Evolutionary conservation across 2,113 vertebrate genomes (phyloP), one percentile per base, ranked within the genome.

Genomic region (Atlantisia rogersi): DNA sequence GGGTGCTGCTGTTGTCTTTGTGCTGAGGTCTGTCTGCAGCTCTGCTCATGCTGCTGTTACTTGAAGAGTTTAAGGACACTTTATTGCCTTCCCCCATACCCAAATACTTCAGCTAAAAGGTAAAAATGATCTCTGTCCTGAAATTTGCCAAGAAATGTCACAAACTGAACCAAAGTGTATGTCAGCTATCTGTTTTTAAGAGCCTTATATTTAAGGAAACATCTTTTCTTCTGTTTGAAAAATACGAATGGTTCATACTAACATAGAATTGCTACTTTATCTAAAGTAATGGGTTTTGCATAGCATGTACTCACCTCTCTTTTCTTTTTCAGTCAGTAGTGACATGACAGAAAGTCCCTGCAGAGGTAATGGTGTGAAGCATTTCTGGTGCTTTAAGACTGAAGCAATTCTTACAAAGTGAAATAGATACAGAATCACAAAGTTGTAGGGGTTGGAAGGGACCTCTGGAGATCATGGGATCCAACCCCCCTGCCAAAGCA

Each of bases 281-380:
- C 4, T 32, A 1, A 39, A 90, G 16, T 1, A 19, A 46, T 1
- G 31, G 46, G 12, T 8, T 87, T 52, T 82, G 56, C 80, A 15
- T 52, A 40, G 37, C 44, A 18, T 0, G 0, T 21, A 20, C 53
- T 44, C 42, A 5, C n/a, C 31, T 52, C 55, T 56, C n/a, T 58
- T 55, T 56, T 10, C 40, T n/a, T 55, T n/a, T 24, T 18, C 70
- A 64, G 46, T 28, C 60, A 37, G 46, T 16, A 75, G 31, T 44
- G 76, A 29, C 32, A 10, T 17, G 50, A 53, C 67, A n/a, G 14
- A 44, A 40, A 12, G 14, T 16, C 21, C 44, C 75, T 25, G 37
- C 63, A 39, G 53, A 73, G 63, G 6, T n/a, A 48, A 37, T 22
- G 75, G 6, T 44, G 56, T 20, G 56, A 21, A 25, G 58, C 40